Evolutionary conservation across 2,888 invertebrate genomes (phyloP), one percentile per base, ranked within the genome.

Genomic region (Melanotus villosus): DNA sequence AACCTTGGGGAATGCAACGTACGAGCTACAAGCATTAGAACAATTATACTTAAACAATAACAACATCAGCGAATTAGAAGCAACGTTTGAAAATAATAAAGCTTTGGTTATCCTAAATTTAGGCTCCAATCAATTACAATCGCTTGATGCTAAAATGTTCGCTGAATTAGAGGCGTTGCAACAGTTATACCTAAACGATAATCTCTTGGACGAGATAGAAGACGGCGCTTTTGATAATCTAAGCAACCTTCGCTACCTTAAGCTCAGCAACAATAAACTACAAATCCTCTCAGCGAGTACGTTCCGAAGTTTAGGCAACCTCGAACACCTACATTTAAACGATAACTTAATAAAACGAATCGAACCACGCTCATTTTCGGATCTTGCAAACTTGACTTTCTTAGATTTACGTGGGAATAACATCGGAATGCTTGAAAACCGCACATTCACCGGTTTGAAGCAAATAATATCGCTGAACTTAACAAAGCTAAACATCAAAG

Each of bases 211-310:
- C 12, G n/a, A 21, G 1, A 38, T 62, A 6, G 38, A 23, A 1
- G 26, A 10, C 2, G 45, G 9, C 3, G 36, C 14, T 34, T 62
- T 62, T 26, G 9, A 50, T 0, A 36, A 10, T 6, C 36, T 62
- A 5, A n/a, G 3, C 3, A 50, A 50, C 14, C 3, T 62, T 6
- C 1, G n/a, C 1, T 4, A 18, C 2, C 10, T 62, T 1, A n/a
- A n/a, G 1, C 12, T 62, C 16, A 50, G 34, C 23, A 32, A 62
- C 10, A 62, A 62, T 16, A 18, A n/a, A 6, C 9, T 86, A n/a
- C n/a, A 47, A n/a, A 12, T 12, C 12, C 4, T 47, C 1, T 12
- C 21, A 14, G 4, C n/a, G 12, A 14, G n/a, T 12, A 12, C 12
- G 23, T 26, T 47, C 7, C 12, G 4, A 23, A 23, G 47, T n/a